phyloP scores from a whole-genome alignment of 2,888 invertebrate genomes.

The Elgonia sp. region DNA sequence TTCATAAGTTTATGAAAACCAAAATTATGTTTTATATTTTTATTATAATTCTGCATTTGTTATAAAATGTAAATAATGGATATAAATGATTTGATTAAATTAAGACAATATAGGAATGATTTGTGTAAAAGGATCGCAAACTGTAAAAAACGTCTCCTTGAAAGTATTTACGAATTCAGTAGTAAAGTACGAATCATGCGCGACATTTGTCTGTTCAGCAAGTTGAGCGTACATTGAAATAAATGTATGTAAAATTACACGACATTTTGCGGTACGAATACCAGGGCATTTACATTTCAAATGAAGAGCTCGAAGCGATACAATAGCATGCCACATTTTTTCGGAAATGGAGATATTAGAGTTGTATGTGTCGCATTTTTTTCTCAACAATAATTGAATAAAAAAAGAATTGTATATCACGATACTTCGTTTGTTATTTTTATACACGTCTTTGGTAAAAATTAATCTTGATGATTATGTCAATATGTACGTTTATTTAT shows the following conservation, averaged over 20 bases:
- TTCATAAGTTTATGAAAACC: too few species aligned
- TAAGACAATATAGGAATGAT: background rate
- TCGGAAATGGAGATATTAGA: background rate
- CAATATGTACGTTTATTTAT: background rate
- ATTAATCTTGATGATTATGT: background rate
- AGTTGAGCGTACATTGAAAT: conserved; percentile 29
- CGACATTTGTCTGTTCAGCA: conserved; percentile 26
- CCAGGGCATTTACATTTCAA: conserved; percentile 53
- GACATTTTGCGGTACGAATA: conserved; percentile 43
- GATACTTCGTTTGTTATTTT: background rate
- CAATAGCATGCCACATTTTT: conserved; percentile 30
- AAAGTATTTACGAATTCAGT: conserved; percentile 50
- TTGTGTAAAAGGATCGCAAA: background rate
- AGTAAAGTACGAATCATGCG: conserved; percentile 43
- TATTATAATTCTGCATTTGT: background rate
- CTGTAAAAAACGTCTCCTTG: conserved; percentile 7
- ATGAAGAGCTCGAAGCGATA: conserved; percentile 14
- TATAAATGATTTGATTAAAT: background rate
- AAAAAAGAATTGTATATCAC: background rate
- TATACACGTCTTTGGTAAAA: background rate
- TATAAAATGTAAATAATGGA: background rate
- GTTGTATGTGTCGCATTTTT: background rate
- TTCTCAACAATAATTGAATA: conserved; percentile 3
- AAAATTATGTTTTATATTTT: too few species aligned
- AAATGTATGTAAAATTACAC: conserved; percentile 51